These are phyloP conservation scores for Erannis defoliaria DNA, from an alignment of 2,888 invertebrate species.

Conservation along the genomic window DNA sequence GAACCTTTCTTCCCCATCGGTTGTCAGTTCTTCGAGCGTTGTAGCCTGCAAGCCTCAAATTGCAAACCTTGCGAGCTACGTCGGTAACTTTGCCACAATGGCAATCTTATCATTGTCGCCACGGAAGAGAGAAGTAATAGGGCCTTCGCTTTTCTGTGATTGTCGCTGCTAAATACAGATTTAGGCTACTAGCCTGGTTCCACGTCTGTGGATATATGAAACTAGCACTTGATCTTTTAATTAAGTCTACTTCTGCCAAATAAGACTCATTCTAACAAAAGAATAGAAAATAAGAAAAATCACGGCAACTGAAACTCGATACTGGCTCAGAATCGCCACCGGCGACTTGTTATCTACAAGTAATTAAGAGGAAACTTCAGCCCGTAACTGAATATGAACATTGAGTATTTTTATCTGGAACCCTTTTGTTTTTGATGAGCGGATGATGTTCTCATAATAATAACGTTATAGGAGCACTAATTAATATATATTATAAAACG, in stretches of 20 bases:
- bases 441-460: too few species aligned
- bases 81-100: too few species aligned
- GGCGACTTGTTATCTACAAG: conserved; percentile 3
- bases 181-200: background rate
- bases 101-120: too few species aligned
- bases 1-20: too few species aligned
- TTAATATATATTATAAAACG: too few species aligned
- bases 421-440: background rate
- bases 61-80: too few species aligned
- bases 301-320: conserved; percentile 1
- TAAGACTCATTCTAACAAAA: conserved; percentile 2
- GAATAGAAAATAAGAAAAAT: background rate
- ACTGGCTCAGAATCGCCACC: background rate
- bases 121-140: too few species aligned
- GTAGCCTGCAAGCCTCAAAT: too few species aligned
- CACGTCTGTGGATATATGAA: background rate
- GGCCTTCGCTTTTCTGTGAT: too few species aligned
- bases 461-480: too few species aligned
- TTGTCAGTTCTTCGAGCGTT: too few species aligned
- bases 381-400: conserved; percentile 6
- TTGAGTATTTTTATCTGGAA: background rate
- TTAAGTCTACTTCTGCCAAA: conserved; percentile 1
- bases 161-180: background rate
- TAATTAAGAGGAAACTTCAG: conserved; percentile 1
- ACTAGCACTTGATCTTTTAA: conserved; percentile 1